These are phyloP conservation scores for Stictonetta naevosa DNA, from an alignment of 2,113 vertebrate species.

Conservation along the genomic window DNA sequence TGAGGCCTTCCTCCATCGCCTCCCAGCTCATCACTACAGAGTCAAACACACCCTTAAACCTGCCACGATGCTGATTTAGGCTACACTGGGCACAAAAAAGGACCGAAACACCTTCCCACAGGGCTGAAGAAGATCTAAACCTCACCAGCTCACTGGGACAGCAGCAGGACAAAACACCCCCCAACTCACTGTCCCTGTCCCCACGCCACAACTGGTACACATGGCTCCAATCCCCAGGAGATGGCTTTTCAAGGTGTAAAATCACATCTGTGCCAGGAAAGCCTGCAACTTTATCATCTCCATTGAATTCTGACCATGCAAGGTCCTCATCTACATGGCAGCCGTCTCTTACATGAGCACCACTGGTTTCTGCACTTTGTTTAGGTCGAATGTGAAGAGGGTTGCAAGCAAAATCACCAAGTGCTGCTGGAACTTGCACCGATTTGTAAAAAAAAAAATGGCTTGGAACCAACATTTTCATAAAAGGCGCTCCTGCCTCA, in stretches of 20 bases:
- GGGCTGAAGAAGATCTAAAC: neutral
- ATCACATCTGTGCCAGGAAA: neutral
- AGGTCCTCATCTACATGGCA: neutral
- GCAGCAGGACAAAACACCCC: neutral
- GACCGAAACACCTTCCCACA: neutral
- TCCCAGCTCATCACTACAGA: neutral
- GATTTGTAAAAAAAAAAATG: neutral
- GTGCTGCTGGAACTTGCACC: neutral
- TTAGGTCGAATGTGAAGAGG: neutral
- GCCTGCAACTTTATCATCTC: neutral
- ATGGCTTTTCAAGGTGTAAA: neutral
- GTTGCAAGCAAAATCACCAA: neutral
- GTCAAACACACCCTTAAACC: neutral
- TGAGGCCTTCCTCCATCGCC: neutral
- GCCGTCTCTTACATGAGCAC: neutral
- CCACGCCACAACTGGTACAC: fast-evolving
- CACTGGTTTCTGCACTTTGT: neutral
- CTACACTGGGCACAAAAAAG: neutral
- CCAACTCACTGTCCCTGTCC: neutral
- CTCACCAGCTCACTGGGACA: neutral
- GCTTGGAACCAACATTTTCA: slow-evolving; percentile 21
- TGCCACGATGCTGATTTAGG: neutral
- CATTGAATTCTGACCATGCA: neutral
- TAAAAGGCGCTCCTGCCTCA: slow-evolving; percentile 28
- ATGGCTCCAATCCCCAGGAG: neutral